Conservation (phyloP, 2,888 invertebrate species). For the Drosophila mayaguana region DNA sequence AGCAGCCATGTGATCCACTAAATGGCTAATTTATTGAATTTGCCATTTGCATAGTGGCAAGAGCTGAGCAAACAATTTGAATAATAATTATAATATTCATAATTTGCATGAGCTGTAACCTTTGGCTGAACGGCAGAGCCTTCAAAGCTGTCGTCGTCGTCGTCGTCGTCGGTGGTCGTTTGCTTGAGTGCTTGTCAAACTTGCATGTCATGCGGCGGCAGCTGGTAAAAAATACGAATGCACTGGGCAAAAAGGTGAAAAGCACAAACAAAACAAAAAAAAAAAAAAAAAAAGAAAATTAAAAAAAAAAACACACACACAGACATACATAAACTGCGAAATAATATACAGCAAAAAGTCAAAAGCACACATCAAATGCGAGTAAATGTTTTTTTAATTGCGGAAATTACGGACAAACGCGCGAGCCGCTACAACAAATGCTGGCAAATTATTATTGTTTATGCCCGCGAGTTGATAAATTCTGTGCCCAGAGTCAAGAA, state of each 20-base stretch:
- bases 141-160: conserved; percentile 5
- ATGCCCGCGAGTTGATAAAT: conserved; percentile 63
- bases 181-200: conserved; percentile 43
- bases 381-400: conserved; percentile 85
- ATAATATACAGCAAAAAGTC: conserved; percentile 24
- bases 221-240: conserved; percentile 35
- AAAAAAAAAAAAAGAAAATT: conserved; percentile 6
- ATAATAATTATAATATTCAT: not conserved
- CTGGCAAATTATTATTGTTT: conserved; percentile 78
- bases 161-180: conserved; percentile 55
- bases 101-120: conserved; percentile 14
- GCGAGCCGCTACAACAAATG: conserved; percentile 63
- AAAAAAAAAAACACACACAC: conserved; percentile 4
- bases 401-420: conserved; percentile 82
- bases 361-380: conserved; percentile 69
- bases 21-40: conserved; percentile 24
- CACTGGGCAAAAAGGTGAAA: conserved; percentile 39
- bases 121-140: conserved; percentile 23
- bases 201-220: conserved; percentile 66
- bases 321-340: conserved; percentile 2
- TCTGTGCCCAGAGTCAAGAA: conserved; percentile 54
- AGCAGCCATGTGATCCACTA: conserved; percentile 5
- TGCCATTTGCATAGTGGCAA: not conserved
- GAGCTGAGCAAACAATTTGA: not conserved
- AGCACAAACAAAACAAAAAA: conserved; percentile 14